Conservation (phyloP, 2,797 vertebrate genomes). For the Chanos chanos region DNA sequence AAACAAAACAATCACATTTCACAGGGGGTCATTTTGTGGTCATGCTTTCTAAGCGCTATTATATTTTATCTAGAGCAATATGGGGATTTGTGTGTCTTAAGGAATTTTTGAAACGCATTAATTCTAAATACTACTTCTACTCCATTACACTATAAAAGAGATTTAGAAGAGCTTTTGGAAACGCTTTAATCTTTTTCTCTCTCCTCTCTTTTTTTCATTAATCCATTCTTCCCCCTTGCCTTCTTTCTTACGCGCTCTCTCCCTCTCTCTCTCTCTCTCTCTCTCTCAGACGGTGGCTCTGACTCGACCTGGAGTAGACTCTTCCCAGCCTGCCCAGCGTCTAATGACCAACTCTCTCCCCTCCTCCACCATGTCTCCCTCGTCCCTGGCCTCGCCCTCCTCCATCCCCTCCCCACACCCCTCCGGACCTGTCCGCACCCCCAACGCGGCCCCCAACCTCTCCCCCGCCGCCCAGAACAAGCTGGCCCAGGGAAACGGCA, state of each 20-base stretch:
- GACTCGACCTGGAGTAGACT: slow-evolving; percentile 73
- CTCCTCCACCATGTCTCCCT: slow-evolving; percentile 67
- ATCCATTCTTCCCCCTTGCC: background rate
- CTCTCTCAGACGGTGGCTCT: slow-evolving; percentile 76
- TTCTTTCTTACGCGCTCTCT: background rate
- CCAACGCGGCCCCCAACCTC: slow-evolving; percentile 64
- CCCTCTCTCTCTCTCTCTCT: background rate
- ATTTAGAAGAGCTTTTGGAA: too few relatives aligned
- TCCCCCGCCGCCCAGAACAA: slow-evolving; percentile 78
- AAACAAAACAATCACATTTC: too few relatives aligned
- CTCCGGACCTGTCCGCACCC: slow-evolving; percentile 68
- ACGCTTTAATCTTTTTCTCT: background rate
- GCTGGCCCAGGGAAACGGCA: slow-evolving; percentile 74
- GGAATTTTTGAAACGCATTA: too few relatives aligned
- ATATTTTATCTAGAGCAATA: too few relatives aligned
- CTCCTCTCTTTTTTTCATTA: background rate
- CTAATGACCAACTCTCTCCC: slow-evolving; percentile 72
- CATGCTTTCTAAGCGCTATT: too few relatives aligned
- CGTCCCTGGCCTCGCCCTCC: slow-evolving; percentile 60
- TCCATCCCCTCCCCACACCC: slow-evolving; percentile 64
- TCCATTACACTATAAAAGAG: too few relatives aligned
- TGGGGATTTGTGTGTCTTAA: too few relatives aligned
- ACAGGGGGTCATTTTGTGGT: too few relatives aligned
- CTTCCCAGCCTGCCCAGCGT: slow-evolving; percentile 74
- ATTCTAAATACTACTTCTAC: too few relatives aligned